Evolutionary conservation across 2,113 vertebrate genomes (phyloP).

Genomic region (Tricholaema leucomelas): DNA sequence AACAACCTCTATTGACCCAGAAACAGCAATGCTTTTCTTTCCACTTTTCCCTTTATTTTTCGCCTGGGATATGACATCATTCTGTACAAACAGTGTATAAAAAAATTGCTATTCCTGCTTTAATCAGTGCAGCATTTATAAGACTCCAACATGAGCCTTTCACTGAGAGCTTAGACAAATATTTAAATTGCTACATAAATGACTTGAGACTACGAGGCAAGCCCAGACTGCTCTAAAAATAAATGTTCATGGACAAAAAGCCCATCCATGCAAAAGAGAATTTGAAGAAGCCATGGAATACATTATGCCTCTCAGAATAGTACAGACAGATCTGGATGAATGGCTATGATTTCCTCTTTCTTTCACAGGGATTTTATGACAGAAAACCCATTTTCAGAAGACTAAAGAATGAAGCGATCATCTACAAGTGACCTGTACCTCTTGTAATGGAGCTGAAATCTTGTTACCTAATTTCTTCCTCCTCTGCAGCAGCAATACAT

Average conservation of each 20-base stretch:
- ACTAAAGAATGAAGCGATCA: background rate
- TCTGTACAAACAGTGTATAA: background rate
- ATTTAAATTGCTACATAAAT: conserved; percentile 48
- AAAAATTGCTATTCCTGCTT: background rate
- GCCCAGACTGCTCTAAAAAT: conserved; percentile 39
- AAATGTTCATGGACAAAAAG: conserved; percentile 39
- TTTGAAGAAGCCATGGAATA: conserved; percentile 45
- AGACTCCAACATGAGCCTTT: conserved; percentile 10
- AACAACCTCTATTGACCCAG: background rate
- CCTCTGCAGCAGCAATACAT: background rate
- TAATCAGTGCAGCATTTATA: conserved; percentile 2
- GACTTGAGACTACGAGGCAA: conserved; percentile 21
- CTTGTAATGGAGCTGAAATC: background rate
- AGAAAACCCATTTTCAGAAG: background rate
- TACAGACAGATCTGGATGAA: background rate
- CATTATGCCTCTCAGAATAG: background rate
- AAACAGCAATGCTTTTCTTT: background rate
- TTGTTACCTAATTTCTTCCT: background rate
- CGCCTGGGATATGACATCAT: background rate
- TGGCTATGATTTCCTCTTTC: background rate
- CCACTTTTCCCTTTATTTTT: background rate
- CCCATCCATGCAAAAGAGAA: conserved; percentile 38
- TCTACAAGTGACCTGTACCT: background rate
- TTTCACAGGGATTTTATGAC: background rate
- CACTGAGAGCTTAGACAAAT: conserved; percentile 42